Conservation (phyloP, 2,113 vertebrate genomes). For the Machaerirhynchus nigripectus region DNA sequence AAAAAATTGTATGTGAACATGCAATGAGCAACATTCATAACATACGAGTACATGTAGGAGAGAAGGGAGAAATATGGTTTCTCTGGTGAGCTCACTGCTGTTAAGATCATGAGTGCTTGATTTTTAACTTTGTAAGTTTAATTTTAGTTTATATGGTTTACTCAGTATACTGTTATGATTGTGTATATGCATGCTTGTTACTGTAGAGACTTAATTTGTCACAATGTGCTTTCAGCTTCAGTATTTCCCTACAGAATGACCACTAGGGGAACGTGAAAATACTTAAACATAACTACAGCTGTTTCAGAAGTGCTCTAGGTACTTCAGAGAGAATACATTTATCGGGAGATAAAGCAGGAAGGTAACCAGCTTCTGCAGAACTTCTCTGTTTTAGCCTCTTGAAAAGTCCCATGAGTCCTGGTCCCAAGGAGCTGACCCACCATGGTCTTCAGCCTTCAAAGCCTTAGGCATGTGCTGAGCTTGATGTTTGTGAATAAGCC, state of each 20-base stretch:
- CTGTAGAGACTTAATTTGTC: neutral
- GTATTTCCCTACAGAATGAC: neutral
- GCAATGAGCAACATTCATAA: neutral
- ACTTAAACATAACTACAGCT: neutral
- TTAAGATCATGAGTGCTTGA: neutral
- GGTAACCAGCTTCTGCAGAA: neutral
- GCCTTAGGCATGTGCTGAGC: neutral
- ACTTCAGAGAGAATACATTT: neutral
- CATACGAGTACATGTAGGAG: neutral
- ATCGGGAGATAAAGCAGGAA: neutral
- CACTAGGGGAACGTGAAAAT: neutral
- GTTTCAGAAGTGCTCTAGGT: neutral
- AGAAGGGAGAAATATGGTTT: neutral
- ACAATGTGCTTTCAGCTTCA: neutral
- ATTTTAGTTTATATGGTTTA: neutral
- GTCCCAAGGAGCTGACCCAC: neutral
- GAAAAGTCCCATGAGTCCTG: neutral
- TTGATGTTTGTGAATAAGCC: slow-evolving; percentile 35
- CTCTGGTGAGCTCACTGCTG: neutral
- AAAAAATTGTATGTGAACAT: neutral
- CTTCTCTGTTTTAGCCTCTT: neutral
- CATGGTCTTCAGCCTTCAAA: neutral
- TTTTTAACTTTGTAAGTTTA: neutral
- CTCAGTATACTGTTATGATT: neutral
- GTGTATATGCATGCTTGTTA: neutral